Base-by-base conservation (phyloP, 2,888 invertebrate species). In the Agrilus cyanescens region DNA sequence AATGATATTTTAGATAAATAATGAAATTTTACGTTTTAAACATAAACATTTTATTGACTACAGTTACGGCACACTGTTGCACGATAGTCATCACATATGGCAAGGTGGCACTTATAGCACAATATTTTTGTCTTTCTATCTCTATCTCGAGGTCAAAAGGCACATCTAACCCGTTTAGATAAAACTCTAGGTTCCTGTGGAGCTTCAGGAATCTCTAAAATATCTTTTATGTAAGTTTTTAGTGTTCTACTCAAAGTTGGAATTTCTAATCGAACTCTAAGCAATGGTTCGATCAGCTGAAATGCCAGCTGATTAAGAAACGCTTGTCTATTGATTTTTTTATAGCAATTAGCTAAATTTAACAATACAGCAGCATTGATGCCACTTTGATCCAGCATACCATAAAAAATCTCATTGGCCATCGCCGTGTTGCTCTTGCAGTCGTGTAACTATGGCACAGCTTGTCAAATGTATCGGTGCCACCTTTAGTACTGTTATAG, bases 341-440 rank as follows among this genome's bases (percentile, higher is more conserved):
- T 12, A 10, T 15, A 12, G n/a, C 10, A 8, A 37, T 37, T 37
- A 12, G 37, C 15, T 20, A 37, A 18, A 12, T 37, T 37, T 12
- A 37, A 15, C 16, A 37, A 37, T 10, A 37, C 18, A 12, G 25
- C 18, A 12, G 48, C 38, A 43, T 54, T 55, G 1, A 46, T 41
- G 12, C 20, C 36, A n/a, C 42, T 33, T 3, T 46, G 42, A 43
- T 46, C 42, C 18, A 42, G 14, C 31, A 42, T 46, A 12, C 46
- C 46, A 12, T 37, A 39, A 15, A 46, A 14, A 43, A 25, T 43
- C 39, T 20, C 46, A 46, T 43, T 15, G 46, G 42, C 42, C 46
- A 46, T 10, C 43, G 38, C 12, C 38, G 2, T 12, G 42, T 44
- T 31, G 13, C 31, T 12, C 37, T 13, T n/a, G 15, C n/a, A 4